Base-by-base conservation (phyloP, 2,888 invertebrate species). In the Agrenia bidenticulata region DNA sequence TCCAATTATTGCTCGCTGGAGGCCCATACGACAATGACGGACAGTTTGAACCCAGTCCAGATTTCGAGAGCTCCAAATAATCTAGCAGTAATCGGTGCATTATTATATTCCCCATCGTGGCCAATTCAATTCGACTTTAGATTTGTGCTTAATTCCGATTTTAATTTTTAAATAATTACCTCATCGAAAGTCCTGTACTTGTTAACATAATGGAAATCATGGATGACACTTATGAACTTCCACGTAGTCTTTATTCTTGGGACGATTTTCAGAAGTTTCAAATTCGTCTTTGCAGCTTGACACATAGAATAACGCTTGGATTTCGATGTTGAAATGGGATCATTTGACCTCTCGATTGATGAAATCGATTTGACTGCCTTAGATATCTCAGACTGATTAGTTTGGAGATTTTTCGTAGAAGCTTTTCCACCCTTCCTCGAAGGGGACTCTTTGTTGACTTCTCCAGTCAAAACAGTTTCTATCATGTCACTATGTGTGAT, bases 161-260 rank as follows among this genome's bases (percentile, higher is more conserved):
- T 24, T 15, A 24, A 24, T 7, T 23, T 15, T 23, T n/a, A n/a
- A n/a, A 17, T 19, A 24, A 42, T 55, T 42, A 76, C 76, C 73
- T 76, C 76, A 63, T 76, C 73, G 66, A 75, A 76, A 4, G 73
- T 72, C 37, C 76, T 63, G 55, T 74, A 69, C 49, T 69, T 69
- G 54, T 74, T 76, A 11, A 75, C 73, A 59, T 61, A 76, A 60
- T 75, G 76, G 58, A 76, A 76, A 24, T 73, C 75, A 59, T 76
- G 76, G 63, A 73, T 68, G 24, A 67, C 39, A 51, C 72, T 73
- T 9, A 67, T 54, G 41, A 54, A 54, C 51, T 72, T 73, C 17
- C 67, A 54, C 26, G 59, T 58, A 4, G 76, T 76, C 2, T 73
- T 42, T 23, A 74, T 73, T n/a, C 73, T 61, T 2, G 76, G 74